These are phyloP conservation scores for Lasioglossum morio DNA, from an alignment of 2,888 invertebrate species.

Conservation along the genomic window DNA sequence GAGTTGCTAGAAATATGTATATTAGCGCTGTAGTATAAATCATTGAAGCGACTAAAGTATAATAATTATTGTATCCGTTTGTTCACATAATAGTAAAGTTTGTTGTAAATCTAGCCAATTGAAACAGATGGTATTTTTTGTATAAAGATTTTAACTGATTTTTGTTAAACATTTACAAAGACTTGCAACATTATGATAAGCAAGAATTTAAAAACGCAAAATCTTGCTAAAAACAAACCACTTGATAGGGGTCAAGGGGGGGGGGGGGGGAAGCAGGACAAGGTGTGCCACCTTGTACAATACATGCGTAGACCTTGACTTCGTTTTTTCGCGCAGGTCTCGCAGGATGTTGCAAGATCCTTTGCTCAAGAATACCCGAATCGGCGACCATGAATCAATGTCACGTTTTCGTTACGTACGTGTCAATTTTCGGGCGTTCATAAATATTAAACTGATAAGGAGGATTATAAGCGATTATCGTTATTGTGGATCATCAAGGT, in stretches of 20 bases:
- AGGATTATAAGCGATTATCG: background rate
- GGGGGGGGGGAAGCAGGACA: background rate
- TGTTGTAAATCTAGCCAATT: background rate
- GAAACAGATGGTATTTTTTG: background rate
- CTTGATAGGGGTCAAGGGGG: background rate
- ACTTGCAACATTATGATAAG: background rate
- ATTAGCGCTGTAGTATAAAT: background rate
- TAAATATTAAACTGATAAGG: background rate
- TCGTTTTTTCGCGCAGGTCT: background rate
- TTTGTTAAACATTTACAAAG: too few relatives aligned
- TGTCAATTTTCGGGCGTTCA: background rate
- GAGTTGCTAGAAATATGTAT: background rate
- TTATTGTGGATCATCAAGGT: background rate
- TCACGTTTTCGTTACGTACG: background rate
- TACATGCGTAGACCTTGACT: background rate
- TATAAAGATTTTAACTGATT: too few relatives aligned
- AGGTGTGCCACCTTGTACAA: constrained; percentile 5
- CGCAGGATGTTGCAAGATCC: background rate
- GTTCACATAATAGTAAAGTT: background rate
- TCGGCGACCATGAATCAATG: background rate
- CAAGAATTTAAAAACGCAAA: background rate
- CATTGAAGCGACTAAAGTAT: background rate
- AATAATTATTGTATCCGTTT: background rate
- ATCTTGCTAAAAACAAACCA: constrained; percentile 31
- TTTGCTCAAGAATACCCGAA: background rate